phyloP scores from a whole-genome alignment of 2,113 vertebrate genomes.

The Hystrix cristata region DNA sequence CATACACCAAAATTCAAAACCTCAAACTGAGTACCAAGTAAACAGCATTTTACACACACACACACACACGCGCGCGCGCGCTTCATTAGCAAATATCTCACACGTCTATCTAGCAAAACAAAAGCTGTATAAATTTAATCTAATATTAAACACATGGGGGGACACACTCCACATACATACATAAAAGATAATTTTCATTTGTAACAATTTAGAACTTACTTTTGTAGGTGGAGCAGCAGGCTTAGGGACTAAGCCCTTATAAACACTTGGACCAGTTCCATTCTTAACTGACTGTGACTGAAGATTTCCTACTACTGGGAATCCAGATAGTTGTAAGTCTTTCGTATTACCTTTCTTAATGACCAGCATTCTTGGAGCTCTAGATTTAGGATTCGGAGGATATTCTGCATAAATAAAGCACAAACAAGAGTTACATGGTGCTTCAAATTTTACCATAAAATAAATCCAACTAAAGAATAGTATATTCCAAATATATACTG shows the following conservation, averaged over 20 bases:
- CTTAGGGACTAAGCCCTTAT: constrained; percentile 89
- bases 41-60: background rate
- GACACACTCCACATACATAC: background rate
- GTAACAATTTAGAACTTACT: constrained; percentile 84
- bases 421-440: constrained; percentile 55
- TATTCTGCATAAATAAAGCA: constrained; percentile 87
- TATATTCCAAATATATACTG: background rate
- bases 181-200: constrained; percentile 10
- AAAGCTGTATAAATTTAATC: background rate
- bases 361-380: constrained; percentile 90
- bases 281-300: constrained; percentile 86
- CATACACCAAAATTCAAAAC: background rate
- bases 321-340: constrained; percentile 88
- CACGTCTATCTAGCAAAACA: background rate
- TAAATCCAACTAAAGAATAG: background rate
- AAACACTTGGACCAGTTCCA: constrained; percentile 86
- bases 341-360: constrained; percentile 91
- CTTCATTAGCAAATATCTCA: background rate
- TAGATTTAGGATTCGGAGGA: constrained; percentile 90
- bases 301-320: constrained; percentile 84
- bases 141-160: background rate
- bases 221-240: constrained; percentile 86
- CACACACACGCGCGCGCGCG: too few relatives aligned
- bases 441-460: constrained; percentile 41
- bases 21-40: background rate